Evolutionary conservation across 2,888 invertebrate genomes (phyloP).

Genomic region (Phengaris alcon): DNA sequence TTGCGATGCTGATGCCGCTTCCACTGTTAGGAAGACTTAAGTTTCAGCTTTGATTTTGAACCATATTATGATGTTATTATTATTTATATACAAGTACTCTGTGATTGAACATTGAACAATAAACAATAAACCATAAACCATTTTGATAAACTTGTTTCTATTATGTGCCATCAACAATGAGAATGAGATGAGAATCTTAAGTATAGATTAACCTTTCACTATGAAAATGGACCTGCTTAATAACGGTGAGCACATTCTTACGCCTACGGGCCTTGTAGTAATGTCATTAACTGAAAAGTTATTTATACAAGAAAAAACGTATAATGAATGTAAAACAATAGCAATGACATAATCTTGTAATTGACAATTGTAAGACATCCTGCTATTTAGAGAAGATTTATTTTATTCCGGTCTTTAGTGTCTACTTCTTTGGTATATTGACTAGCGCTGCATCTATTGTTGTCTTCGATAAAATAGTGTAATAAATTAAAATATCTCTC

Average conservation of each 20-base stretch:
- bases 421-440: background rate
- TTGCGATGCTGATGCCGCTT: no score
- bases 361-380: conserved; percentile 51
- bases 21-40: no score
- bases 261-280: background rate
- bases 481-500: no score
- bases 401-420: conserved; percentile 9
- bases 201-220: conserved; percentile 6
- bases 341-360: conserved; percentile 45
- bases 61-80: no score
- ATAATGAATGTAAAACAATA: conserved; percentile 44
- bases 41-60: no score
- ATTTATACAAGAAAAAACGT: background rate
- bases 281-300: conserved; percentile 4
- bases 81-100: background rate
- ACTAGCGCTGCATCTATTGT: background rate
- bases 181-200: background rate
- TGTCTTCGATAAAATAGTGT: no score
- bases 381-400: conserved; percentile 40
- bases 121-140: no score
- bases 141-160: background rate
- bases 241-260: background rate
- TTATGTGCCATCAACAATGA: background rate
- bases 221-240: background rate
- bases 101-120: background rate